Conservation (phyloP, 2,113 vertebrate genomes). For the Cichladusa arquata region DNA sequence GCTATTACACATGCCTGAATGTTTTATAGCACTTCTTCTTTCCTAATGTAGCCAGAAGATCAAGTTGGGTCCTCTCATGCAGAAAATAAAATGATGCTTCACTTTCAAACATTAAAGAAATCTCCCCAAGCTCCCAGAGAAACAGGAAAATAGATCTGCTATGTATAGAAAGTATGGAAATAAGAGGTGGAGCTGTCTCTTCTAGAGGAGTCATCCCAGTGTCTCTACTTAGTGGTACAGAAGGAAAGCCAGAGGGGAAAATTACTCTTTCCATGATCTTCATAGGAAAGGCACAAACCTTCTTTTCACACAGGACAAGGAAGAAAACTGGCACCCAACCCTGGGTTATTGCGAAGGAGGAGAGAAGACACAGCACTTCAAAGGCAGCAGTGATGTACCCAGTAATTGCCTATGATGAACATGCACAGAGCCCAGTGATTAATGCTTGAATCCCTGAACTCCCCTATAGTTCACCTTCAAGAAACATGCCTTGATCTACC, state of each 20-base stretch:
- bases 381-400: neutral
- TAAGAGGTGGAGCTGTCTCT: neutral
- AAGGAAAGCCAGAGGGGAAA: neutral
- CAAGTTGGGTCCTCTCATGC: neutral
- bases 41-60: neutral
- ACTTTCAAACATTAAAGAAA: neutral
- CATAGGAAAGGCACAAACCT: neutral
- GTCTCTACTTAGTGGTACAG: neutral
- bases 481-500: neutral
- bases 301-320: neutral
- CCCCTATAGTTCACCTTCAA: neutral
- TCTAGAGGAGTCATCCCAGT: neutral
- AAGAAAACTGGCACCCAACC: neutral
- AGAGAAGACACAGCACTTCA: neutral
- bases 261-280: neutral
- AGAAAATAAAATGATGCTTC: neutral
- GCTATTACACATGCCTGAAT: neutral
- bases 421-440: neutral
- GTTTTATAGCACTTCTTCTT: neutral
- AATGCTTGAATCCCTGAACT: neutral
- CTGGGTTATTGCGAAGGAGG: neutral
- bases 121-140: neutral
- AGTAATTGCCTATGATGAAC: neutral
- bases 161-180: neutral
- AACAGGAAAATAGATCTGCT: neutral